Percentiles rank a stretch among this genome's conserved stretches.
These are phyloP conservation scores for Aegotheles bennettii DNA, from an alignment of 2,113 vertebrate species.

Conservation along the genomic window DNA sequence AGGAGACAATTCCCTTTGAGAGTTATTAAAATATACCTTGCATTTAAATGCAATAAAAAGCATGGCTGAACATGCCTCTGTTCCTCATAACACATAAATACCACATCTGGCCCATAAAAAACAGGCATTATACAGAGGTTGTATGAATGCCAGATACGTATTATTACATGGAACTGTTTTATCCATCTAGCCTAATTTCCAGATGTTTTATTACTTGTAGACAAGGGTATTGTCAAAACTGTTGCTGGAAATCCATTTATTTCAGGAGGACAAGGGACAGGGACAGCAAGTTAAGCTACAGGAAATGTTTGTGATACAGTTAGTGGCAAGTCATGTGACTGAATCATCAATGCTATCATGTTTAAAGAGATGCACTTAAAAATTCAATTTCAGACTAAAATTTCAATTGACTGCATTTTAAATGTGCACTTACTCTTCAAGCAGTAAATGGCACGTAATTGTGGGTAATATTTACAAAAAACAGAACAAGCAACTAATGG, in stretches of 20 bases:
- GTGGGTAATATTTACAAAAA: slow-evolving; percentile 57
- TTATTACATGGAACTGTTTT: slow-evolving; percentile 76
- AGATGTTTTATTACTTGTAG: slow-evolving; percentile 78
- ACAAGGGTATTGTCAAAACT: slow-evolving; percentile 71
- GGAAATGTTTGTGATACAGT: slow-evolving; percentile 47
- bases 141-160: slow-evolving; percentile 72
- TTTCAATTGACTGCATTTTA: slow-evolving; percentile 46
- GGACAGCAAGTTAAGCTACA: slow-evolving; percentile 25
- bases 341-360: slow-evolving; percentile 29
- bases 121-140: slow-evolving; percentile 64
- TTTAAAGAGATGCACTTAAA: slow-evolving; percentile 54
- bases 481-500: slow-evolving; percentile 35
- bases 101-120: slow-evolving; percentile 77
- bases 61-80: slow-evolving; percentile 73
- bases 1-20: slow-evolving; percentile 69
- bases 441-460: slow-evolving; percentile 50
- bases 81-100: slow-evolving; percentile 74
- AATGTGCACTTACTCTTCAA: slow-evolving; percentile 29
- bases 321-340: slow-evolving; percentile 50
- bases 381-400: slow-evolving; percentile 40
- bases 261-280: slow-evolving; percentile 53
- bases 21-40: slow-evolving; percentile 75
- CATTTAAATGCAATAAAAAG: slow-evolving; percentile 77
- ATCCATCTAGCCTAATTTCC: slow-evolving; percentile 77
- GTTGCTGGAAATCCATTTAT: slow-evolving; percentile 68